Evolutionary conservation across 1,140 invertebrate species (phyloP).

Genomic region (Atta colombica): DNA sequence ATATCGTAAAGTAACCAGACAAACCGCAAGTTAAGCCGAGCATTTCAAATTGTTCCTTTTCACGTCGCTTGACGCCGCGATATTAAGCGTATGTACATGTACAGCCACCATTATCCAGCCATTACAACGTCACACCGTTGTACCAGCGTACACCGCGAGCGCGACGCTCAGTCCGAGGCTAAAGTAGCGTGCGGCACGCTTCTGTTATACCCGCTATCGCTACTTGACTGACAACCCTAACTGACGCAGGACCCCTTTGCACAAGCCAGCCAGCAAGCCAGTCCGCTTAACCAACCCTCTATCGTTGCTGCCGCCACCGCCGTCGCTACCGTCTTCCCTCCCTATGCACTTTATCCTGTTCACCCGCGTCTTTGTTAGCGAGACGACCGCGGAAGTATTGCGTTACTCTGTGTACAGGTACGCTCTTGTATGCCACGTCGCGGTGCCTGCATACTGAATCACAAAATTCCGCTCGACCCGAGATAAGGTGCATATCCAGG

Average conservation of each 20-base stretch:
- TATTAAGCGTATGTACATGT: slow-evolving; percentile 74
- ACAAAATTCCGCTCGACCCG: slow-evolving; percentile 52
- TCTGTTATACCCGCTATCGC: slow-evolving; percentile 69
- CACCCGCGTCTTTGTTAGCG: slow-evolving; percentile 36
- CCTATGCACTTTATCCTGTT: slow-evolving; percentile 1
- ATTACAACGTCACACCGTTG: slow-evolving; percentile 78
- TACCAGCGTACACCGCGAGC: slow-evolving; percentile 63
- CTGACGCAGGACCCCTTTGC: slow-evolving; percentile 57
- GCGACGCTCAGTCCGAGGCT: slow-evolving; percentile 39
- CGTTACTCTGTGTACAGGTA: slow-evolving; percentile 44
- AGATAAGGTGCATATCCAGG: slow-evolving; percentile 57
- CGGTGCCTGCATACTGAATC: slow-evolving; percentile 57
- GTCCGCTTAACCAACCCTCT: slow-evolving; percentile 40
- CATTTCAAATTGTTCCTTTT: slow-evolving; percentile 73
- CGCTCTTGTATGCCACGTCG: slow-evolving; percentile 45
- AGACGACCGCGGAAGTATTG: slow-evolving; percentile 64
- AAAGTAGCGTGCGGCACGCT: slow-evolving; percentile 80
- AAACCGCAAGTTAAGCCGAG: slow-evolving; percentile 55
- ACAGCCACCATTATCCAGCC: slow-evolving; percentile 77
- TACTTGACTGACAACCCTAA: slow-evolving; percentile 79
- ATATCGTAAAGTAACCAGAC: background rate
- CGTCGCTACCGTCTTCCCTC: background rate
- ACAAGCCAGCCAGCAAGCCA: slow-evolving; percentile 32
- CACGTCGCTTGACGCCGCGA: slow-evolving; percentile 69
- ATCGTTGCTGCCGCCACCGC: too few species aligned